A percentile compares a stretch with the other conserved stretches of the same genome.
These are phyloP conservation scores for Agrypnus murinus DNA, from an alignment of 2,888 invertebrate genomes.

Conservation along the genomic window DNA sequence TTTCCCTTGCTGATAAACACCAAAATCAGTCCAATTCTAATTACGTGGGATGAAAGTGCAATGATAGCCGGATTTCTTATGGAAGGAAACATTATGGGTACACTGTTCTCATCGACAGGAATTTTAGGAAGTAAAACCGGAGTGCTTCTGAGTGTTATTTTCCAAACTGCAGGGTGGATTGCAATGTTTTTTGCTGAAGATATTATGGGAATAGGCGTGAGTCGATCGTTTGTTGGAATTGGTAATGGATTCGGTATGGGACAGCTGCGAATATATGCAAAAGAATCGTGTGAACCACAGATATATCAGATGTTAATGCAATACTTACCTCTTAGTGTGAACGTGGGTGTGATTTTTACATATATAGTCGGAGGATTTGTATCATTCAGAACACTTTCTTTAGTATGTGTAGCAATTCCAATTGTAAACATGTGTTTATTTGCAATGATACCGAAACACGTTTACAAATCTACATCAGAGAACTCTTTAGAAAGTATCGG, in stretches of 20 bases:
- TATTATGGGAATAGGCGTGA: conserved; percentile 63
- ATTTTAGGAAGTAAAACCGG: conserved; percentile 63
- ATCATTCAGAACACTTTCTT: conserved; percentile 59
- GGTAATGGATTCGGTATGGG: conserved; percentile 66
- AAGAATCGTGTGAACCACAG: conserved; percentile 60
- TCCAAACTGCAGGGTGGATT: conserved; percentile 65
- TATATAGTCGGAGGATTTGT: conserved; percentile 64
- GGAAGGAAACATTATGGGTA: conserved; percentile 66
- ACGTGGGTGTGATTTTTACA: conserved; percentile 62
- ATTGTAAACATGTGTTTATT: conserved; percentile 49
- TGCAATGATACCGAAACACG: conserved; percentile 28
- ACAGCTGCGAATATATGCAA: conserved; percentile 66
- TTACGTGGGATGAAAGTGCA: conserved; percentile 66
- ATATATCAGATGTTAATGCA: conserved; percentile 58
- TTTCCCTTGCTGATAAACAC: conserved; percentile 62
- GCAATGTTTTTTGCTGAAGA: conserved; percentile 66
- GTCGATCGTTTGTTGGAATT: conserved; percentile 65
- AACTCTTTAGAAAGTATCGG: background rate
- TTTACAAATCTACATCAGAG: background rate
- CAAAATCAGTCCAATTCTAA: conserved; percentile 61
- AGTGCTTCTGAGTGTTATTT: conserved; percentile 59
- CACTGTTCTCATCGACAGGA: conserved; percentile 61
- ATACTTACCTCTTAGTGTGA: conserved; percentile 61
- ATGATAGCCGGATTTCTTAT: conserved; percentile 69
- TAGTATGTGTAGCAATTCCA: conserved; percentile 51